Evolutionary conservation across 2,888 invertebrate genomes (phyloP), one percentile per base, ranked within the genome.

Genomic region (Noctuana brunneofusca): DNA sequence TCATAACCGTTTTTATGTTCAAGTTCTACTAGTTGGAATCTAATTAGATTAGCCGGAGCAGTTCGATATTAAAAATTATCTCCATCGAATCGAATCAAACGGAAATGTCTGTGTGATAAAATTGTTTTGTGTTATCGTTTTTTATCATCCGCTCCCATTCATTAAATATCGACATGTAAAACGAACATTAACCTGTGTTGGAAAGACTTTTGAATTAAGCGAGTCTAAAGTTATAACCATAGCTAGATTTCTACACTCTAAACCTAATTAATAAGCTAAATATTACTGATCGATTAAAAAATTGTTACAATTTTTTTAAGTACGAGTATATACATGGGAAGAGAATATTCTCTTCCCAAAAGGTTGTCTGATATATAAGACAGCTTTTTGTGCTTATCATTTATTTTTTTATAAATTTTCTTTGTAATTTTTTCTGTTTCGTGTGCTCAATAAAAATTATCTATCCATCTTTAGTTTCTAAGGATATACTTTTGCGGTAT

Each of bases 41-140:
- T 84, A 80, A 84, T 82, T 83, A 80, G 83, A 85, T 82, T 84
- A 83, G 73, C 76, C 68, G 68, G 75, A 73, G 72, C 77, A 75
- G 70, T 69, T 76, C 75, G 71, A 78, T 76, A 81, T 82, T 78
- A 79, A 83, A 83, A 79, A 81, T 79, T 80, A 84, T 83, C 78
- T 80, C 64, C 70, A 74, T 76, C 80, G 20, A 43, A 63, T 63
- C 75, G 67, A 73, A 73, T 73, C 73, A 75, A 83, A 76, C 84
- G 84, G 84, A 86, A 85, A 85, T 81, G 83, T 80, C 80, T 75
- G 69, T 75, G 80, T 78, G 81, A 83, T 85, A 84, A 85, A 84
- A 83, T 76, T 73, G 75, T 81, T 80, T 81, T 80, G 46, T 60
- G 32, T 46, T 53, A 60, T 35, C 46, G 75, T 79, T 80, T 80